Evolutionary conservation across 2,797 vertebrate species (phyloP).

Genomic region (Salmo trutta): DNA sequence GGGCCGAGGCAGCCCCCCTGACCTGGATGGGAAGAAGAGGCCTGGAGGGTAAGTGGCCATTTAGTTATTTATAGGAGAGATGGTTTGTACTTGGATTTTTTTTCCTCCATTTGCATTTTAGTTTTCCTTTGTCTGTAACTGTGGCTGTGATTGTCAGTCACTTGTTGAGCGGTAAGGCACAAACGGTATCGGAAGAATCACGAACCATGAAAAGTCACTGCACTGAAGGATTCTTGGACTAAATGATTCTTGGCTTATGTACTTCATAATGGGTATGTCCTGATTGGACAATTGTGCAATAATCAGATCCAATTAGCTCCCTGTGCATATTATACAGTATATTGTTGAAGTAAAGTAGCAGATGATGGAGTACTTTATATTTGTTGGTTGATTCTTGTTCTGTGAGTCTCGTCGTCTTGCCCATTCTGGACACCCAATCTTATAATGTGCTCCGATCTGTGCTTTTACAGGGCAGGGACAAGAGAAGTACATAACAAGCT

Average conservation of each 20-base stretch:
- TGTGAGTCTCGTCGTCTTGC: conserved; percentile 31
- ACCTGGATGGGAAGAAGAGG: conserved; percentile 92
- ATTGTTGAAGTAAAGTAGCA: conserved; percentile 3
- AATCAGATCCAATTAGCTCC: neutral
- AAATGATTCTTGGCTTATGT: neutral
- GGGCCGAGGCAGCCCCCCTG: conserved; percentile 77
- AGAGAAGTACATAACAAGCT: conserved; percentile 99
- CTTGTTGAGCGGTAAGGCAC: conserved; percentile 1
- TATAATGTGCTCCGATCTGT: conserved; percentile 55
- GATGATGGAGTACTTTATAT: conserved; percentile 12
- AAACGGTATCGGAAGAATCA: neutral
- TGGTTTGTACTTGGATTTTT: neutral
- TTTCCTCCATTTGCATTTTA: neutral
- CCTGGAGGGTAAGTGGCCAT: conserved; percentile 88
- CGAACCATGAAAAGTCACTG: neutral
- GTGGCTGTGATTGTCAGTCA: neutral
- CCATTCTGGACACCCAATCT: conserved; percentile 46
- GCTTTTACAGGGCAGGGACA: conserved; percentile 93
- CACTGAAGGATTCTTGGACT: neutral
- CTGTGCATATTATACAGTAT: neutral
- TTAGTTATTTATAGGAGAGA: neutral
- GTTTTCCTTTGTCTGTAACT: neutral
- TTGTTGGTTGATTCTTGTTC: conserved; percentile 14
- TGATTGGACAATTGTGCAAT: neutral
- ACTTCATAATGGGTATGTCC: neutral